Evolutionary conservation across 2,888 invertebrate species (phyloP).

Genomic region (Slavum lentiscoides): DNA sequence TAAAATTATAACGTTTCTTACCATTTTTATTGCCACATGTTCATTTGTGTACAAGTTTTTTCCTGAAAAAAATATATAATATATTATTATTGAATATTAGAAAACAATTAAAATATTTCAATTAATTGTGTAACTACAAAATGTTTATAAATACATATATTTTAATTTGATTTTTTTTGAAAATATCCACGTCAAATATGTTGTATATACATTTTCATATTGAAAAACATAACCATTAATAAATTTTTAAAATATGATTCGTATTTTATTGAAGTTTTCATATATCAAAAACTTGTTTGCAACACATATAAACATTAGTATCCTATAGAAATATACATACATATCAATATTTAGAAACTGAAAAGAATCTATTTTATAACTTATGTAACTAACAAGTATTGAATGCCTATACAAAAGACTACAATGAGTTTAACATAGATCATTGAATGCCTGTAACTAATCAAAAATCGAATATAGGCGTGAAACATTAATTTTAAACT

Average conservation of each 20-base stretch:
- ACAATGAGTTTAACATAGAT: background rate
- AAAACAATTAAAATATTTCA: too few species aligned
- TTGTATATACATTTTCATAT: background rate
- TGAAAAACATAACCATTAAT: background rate
- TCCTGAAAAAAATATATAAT: slow-evolving; percentile 68
- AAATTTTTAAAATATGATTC: background rate
- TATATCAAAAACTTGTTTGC: background rate
- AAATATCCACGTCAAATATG: too few species aligned
- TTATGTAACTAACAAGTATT: background rate
- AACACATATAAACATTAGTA: too few species aligned
- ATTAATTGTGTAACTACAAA: too few species aligned
- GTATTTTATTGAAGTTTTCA: background rate
- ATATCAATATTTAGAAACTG: background rate
- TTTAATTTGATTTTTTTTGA: background rate
- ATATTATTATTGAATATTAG: background rate
- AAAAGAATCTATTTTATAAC: slow-evolving; percentile 4
- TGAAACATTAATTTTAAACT: background rate
- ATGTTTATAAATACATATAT: background rate
- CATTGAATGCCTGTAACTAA: background rate
- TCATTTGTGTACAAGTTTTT: slow-evolving; percentile 99
- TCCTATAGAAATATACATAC: background rate
- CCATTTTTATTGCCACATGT: slow-evolving; percentile 99
- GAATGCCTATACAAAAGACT: slow-evolving; percentile 2
- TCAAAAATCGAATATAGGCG: background rate
- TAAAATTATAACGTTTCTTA: slow-evolving; percentile 60